Evolutionary conservation across 2,797 vertebrate species (phyloP).

Genomic region (Rachycentron canadum): DNA sequence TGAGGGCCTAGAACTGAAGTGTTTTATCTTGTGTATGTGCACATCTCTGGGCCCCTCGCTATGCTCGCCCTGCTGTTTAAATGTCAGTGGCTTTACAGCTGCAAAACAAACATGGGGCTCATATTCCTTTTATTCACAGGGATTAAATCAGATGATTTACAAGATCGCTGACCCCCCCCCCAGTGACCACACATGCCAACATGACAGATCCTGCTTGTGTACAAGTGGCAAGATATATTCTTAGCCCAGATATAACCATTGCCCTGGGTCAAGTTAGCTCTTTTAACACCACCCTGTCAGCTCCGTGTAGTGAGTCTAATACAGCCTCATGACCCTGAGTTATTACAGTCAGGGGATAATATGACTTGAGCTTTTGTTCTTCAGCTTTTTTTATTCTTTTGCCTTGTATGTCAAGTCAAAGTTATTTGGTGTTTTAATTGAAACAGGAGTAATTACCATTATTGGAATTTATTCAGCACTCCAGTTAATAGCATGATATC

Average conservation of each 20-base stretch:
- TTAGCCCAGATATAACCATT: conserved; percentile 26
- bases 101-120: conserved; percentile 51
- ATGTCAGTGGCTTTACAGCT: conserved; percentile 51
- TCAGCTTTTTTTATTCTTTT: neutral
- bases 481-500: neutral
- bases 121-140: conserved; percentile 47
- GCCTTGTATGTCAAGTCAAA: neutral
- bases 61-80: conserved; percentile 36
- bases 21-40: neutral
- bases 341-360: neutral
- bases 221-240: conserved; percentile 31
- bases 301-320: neutral
- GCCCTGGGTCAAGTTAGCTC: conserved; percentile 10
- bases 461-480: neutral
- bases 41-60: conserved; percentile 30
- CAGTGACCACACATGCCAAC: conserved; percentile 22
- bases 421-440: neutral
- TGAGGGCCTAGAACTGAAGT: conserved; percentile 17
- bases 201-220: conserved; percentile 31
- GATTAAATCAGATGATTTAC: conserved; percentile 59
- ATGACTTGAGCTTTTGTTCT: neutral
- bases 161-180: conserved; percentile 13
- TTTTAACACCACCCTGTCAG: conserved; percentile 24
- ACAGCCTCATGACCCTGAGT: neutral
- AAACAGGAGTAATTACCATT: too few species aligned